Evolutionary conservation across 2,888 invertebrate genomes (phyloP).

Genomic region (Lasioglossum villosulum): DNA sequence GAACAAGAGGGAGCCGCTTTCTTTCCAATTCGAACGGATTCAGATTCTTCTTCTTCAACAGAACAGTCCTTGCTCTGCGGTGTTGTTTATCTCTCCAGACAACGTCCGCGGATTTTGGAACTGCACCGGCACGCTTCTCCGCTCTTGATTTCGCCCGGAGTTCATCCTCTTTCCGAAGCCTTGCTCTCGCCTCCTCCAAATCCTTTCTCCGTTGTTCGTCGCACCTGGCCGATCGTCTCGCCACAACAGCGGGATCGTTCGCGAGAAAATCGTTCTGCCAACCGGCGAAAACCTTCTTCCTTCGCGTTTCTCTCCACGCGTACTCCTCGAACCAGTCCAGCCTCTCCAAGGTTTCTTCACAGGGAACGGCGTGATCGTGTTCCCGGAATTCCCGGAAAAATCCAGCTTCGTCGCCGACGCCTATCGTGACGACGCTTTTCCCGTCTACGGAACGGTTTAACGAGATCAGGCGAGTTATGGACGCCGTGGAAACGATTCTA

Average conservation of each 20-base stretch:
- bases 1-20: conserved; percentile 87
- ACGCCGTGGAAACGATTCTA: conserved; percentile 87
- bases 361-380: conserved; percentile 82
- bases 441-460: background rate
- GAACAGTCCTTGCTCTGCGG: conserved; percentile 87
- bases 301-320: conserved; percentile 71
- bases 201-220: conserved; percentile 85
- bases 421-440: conserved; percentile 84
- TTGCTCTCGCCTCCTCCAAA: conserved; percentile 85
- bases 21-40: conserved; percentile 87
- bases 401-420: conserved; percentile 85
- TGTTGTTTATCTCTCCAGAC: conserved; percentile 88
- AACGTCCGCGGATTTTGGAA: conserved; percentile 79
- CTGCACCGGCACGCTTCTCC: conserved; percentile 55
- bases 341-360: conserved; percentile 63
- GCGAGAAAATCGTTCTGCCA: conserved; percentile 78
- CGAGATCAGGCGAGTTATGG: conserved; percentile 69
- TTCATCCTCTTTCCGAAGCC: conserved; percentile 69
- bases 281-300: conserved; percentile 74
- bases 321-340: conserved; percentile 79
- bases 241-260: conserved; percentile 66
- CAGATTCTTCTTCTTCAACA: conserved; percentile 88
- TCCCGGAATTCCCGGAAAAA: conserved; percentile 86
- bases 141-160: conserved; percentile 77
- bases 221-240: conserved; percentile 66